Percentiles rank a stretch among this genome's conserved stretches.
Evolutionary conservation across 1,140 invertebrate species (phyloP).

Genomic region (Drosophila mayri): DNA sequence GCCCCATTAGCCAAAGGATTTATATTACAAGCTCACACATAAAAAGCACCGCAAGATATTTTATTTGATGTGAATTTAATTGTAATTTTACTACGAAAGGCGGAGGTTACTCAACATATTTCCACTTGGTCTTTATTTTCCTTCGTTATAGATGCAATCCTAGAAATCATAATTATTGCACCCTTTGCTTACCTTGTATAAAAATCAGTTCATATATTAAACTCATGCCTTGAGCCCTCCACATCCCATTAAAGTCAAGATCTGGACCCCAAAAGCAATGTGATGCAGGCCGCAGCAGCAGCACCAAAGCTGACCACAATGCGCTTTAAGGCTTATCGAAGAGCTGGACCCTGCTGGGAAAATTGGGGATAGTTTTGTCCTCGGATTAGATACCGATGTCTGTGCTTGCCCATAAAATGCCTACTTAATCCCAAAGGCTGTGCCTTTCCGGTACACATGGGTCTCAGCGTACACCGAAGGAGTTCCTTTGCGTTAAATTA

Average conservation of each 20-base stretch:
- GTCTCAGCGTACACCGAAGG: neutral
- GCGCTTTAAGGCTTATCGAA: conserved; percentile 18
- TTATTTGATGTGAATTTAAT: conserved; percentile 83
- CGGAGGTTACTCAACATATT: conserved; percentile 22
- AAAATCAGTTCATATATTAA: neutral
- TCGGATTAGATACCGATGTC: conserved; percentile 11
- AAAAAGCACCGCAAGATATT: conserved; percentile 82
- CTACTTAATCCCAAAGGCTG: conserved; percentile 5
- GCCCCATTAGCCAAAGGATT: conserved; percentile 77
- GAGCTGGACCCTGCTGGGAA: conserved; percentile 8
- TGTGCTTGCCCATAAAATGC: conserved; percentile 5
- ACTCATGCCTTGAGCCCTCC: neutral
- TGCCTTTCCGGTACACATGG: neutral
- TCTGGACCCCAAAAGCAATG: neutral
- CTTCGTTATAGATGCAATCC: neutral
- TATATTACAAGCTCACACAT: conserved; percentile 79
- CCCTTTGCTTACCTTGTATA: neutral
- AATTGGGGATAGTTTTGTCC: conserved; percentile 3
- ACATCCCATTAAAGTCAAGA: conserved; percentile 7
- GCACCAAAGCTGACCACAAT: conserved; percentile 10
- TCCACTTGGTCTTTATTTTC: neutral
- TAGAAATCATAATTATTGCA: no score
- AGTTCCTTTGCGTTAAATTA: conserved; percentile 8
- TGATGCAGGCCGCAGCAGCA: neutral
- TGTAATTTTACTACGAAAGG: conserved; percentile 74